phyloP scores from a whole-genome alignment of 2,113 vertebrate genomes.

The Melanocharis versteri region DNA sequence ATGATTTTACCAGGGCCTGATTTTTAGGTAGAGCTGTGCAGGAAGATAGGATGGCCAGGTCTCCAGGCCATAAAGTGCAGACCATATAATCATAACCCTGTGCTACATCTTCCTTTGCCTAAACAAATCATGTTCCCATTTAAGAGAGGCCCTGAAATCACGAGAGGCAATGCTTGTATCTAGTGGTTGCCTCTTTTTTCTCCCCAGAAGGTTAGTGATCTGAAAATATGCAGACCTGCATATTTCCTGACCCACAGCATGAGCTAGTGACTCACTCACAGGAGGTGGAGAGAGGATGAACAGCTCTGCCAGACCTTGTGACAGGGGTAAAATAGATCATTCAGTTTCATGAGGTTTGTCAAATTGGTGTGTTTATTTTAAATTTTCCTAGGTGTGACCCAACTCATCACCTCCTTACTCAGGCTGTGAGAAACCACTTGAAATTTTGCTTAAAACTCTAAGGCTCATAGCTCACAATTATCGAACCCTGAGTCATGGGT shows the following conservation, averaged over 20 bases:
- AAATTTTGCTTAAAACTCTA: neutral
- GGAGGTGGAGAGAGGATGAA: neutral
- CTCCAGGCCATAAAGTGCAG: neutral
- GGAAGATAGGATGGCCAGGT: neutral
- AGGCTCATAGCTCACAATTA: neutral
- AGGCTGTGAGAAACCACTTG: neutral
- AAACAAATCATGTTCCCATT: neutral
- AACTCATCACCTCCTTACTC: neutral
- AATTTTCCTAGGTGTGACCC: conserved; percentile 2
- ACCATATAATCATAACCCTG: neutral
- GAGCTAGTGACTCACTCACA: neutral
- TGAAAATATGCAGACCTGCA: neutral
- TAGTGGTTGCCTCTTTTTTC: neutral
- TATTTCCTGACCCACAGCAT: neutral
- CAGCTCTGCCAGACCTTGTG: neutral
- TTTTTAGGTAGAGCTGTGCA: neutral
- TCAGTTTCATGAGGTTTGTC: neutral
- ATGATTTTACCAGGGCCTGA: neutral
- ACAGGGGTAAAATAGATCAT: neutral
- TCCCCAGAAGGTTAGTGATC: neutral
- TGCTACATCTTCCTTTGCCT: neutral
- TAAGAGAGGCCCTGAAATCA: neutral
- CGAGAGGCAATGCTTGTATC: neutral
- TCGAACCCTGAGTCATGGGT: neutral
- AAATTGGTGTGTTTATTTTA: neutral